phyloP scores from a whole-genome alignment of 2,113 vertebrate species.

The Helogale parvula region DNA sequence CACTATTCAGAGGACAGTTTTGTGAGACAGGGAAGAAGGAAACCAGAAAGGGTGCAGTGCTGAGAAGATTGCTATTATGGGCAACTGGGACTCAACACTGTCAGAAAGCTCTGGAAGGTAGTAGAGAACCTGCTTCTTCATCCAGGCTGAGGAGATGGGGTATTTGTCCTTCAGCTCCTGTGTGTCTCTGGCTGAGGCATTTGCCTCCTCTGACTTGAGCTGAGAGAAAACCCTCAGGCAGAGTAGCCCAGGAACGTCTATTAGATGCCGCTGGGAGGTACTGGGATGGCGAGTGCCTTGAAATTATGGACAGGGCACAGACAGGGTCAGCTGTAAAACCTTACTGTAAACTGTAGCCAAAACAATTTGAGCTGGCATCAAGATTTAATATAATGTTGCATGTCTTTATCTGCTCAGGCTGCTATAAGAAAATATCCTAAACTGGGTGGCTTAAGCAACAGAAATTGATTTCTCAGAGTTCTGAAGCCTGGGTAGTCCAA shows the following conservation, averaged over 20 bases:
- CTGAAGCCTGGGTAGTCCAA: background rate
- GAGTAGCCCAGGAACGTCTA: background rate
- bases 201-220: background rate
- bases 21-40: background rate
- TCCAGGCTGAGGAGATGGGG: background rate
- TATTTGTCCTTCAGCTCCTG: background rate
- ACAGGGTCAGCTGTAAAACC: background rate
- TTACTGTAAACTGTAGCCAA: background rate
- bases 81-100: background rate
- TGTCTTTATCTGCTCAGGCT: background rate
- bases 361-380: background rate
- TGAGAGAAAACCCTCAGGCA: background rate
- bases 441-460: background rate
- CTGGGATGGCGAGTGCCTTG: background rate
- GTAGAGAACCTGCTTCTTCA: background rate
- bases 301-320: background rate
- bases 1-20: background rate
- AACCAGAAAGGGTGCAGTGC: background rate
- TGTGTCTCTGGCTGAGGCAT: background rate
- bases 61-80: background rate
- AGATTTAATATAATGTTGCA: background rate
- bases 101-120: background rate
- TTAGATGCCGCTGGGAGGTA: background rate
- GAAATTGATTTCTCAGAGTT: background rate
- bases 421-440: background rate